phyloP scores from a whole-genome alignment of 2,888 invertebrate species.

The Chaitophorus viminalis region DNA sequence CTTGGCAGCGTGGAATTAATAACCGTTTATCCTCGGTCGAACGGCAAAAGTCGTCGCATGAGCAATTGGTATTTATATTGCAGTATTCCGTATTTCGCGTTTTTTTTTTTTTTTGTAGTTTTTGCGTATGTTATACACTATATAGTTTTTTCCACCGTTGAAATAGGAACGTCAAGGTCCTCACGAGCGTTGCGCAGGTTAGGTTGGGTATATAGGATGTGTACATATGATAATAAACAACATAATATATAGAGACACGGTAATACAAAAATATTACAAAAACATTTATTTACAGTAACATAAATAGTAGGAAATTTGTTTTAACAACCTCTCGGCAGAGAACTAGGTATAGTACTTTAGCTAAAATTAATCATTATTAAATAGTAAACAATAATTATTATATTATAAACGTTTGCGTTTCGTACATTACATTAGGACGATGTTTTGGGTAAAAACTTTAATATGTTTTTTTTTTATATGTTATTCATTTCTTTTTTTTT shows the following conservation, averaged over 20 bases:
- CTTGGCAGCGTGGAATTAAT: slow-evolving; percentile 40
- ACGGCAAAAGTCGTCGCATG: slow-evolving; percentile 36
- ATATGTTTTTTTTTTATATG: too few relatives aligned
- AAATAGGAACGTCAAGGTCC: slow-evolving; percentile 49
- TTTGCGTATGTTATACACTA: too few relatives aligned
- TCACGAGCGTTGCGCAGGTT: neutral
- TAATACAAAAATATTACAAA: slow-evolving; percentile 48
- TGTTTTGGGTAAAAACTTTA: slow-evolving; percentile 31
- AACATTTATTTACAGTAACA: slow-evolving; percentile 33
- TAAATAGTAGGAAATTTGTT: slow-evolving; percentile 21
- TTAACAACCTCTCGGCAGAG: slow-evolving; percentile 20
- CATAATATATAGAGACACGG: neutral
- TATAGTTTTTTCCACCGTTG: too few relatives aligned
- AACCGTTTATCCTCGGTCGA: slow-evolving; percentile 34
- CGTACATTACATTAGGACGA: neutral
- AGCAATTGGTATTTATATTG: slow-evolving; percentile 2
- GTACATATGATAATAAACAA: neutral
- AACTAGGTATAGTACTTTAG: slow-evolving; percentile 34
- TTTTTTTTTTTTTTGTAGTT: neutral
- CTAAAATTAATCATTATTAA: slow-evolving; percentile 34
- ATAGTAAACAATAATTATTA: slow-evolving; percentile 14
- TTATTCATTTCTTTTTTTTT: neutral
- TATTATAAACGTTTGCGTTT: neutral
- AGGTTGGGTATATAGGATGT: neutral
- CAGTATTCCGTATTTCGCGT: neutral